Evolutionary conservation across 2,888 invertebrate species (phyloP).

Genomic region (Drosophila nigricruria): DNA sequence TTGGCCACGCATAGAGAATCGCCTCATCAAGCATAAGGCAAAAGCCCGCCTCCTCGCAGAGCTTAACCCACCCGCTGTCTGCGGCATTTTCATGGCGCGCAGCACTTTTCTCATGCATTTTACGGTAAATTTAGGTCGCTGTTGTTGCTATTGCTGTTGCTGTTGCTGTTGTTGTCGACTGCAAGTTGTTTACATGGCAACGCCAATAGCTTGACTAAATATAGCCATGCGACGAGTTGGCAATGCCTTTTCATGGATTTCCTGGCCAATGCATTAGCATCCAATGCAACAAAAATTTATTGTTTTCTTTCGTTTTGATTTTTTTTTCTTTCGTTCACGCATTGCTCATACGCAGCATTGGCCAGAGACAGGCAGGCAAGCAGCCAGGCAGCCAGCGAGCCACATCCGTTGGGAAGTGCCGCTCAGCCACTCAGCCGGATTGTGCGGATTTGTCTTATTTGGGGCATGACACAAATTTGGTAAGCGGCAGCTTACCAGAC

Average conservation of each 20-base stretch:
- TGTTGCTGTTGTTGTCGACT: constrained; percentile 32
- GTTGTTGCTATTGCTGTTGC: constrained; percentile 17
- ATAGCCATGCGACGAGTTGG: constrained; percentile 66
- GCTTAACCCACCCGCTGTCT: constrained; percentile 46
- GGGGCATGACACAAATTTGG: constrained; percentile 82
- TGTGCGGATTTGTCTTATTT: constrained; percentile 76
- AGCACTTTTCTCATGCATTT: constrained; percentile 74
- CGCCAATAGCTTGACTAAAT: constrained; percentile 77
- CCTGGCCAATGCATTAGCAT: constrained; percentile 70
- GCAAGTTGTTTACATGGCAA: constrained; percentile 74
- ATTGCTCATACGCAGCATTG: constrained; percentile 53
- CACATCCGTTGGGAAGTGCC: constrained; percentile 66
- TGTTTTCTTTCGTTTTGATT: constrained; percentile 10
- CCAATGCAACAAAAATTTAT: constrained; percentile 40
- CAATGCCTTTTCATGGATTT: constrained; percentile 60
- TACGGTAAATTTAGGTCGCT: constrained; percentile 78
- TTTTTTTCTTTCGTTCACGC: background rate
- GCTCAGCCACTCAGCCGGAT: constrained; percentile 52
- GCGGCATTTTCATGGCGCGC: constrained; percentile 41
- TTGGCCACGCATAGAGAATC: constrained; percentile 48
- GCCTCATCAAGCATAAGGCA: background rate
- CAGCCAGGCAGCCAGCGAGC: constrained; percentile 11
- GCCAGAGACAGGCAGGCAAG: constrained; percentile 1
- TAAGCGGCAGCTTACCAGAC: constrained; percentile 51
- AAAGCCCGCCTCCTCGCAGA: background rate